Evolutionary conservation across 2,113 vertebrate species (phyloP).

Genomic region (Salvelinus sp.): DNA sequence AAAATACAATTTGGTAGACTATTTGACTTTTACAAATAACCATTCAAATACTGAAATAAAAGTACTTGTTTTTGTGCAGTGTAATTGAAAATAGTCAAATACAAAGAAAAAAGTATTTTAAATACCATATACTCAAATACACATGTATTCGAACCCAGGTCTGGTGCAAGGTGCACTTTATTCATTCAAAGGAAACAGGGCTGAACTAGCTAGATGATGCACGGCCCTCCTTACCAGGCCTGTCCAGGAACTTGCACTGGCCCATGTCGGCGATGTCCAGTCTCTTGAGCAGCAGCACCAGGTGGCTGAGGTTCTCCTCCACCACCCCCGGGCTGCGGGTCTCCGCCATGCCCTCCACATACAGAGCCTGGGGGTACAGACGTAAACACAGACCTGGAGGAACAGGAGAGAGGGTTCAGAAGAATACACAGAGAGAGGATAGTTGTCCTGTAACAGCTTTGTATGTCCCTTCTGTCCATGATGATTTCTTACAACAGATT

Average conservation of each 20-base stretch:
- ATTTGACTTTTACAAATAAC: too few species aligned
- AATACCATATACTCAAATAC: too few species aligned
- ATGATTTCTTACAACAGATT: too few species aligned
- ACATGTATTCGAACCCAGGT: too few species aligned
- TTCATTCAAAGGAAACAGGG: background rate
- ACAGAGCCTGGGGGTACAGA: slow-evolving; percentile 81
- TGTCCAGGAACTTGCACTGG: slow-evolving; percentile 84
- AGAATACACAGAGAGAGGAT: background rate
- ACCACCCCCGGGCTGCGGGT: slow-evolving; percentile 75
- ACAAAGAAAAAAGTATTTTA: too few species aligned
- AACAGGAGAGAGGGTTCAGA: background rate
- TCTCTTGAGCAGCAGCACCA: slow-evolving; percentile 84
- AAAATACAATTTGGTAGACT: too few species aligned
- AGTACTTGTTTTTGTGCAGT: too few species aligned
- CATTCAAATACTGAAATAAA: too few species aligned
- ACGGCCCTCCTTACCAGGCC: slow-evolving; percentile 71
- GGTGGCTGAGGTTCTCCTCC: slow-evolving; percentile 86
- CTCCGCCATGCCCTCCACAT: slow-evolving; percentile 75
- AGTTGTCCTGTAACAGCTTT: background rate
- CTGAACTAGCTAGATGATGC: too few species aligned
- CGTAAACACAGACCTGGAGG: slow-evolving; percentile 84
- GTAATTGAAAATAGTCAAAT: too few species aligned
- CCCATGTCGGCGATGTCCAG: slow-evolving; percentile 85
- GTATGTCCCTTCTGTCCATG: background rate
- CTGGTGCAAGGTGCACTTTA: too few species aligned